Conservation (phyloP, 2,113 vertebrate species). For the Oxygymnocypris stewartii region DNA sequence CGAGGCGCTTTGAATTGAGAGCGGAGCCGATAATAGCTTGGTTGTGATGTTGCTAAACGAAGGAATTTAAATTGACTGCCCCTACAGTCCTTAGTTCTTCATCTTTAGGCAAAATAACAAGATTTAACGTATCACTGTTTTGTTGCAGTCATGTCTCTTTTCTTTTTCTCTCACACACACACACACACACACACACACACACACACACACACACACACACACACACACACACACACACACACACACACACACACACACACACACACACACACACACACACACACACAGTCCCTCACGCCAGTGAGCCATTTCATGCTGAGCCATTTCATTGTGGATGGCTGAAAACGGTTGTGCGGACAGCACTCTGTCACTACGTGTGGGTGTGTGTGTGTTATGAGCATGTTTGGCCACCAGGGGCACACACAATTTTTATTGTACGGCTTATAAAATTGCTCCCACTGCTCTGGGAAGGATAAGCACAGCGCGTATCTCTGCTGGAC, state of each 20-base stretch:
- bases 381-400: conserved; percentile 44
- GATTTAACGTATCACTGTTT: conserved; percentile 51
- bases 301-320: neutral
- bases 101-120: conserved; percentile 56
- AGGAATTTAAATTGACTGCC: conserved; percentile 57
- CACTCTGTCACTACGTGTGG: conserved; percentile 25
- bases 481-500: conserved; percentile 43
- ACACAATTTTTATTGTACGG: neutral
- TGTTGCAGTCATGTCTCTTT: neutral
- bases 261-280: too few relatives aligned
- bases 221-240: too few relatives aligned
- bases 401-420: conserved; percentile 43
- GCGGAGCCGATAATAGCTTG: neutral
- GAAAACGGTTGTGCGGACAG: conserved; percentile 35
- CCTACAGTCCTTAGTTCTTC: conserved; percentile 23
- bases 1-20: conserved; percentile 34
- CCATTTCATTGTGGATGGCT: conserved; percentile 38
- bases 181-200: neutral
- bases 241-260: too few relatives aligned
- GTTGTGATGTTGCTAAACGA: conserved; percentile 60
- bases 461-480: conserved; percentile 32
- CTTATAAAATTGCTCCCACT: conserved; percentile 27
- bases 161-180: neutral
- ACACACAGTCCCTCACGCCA: too few relatives aligned
- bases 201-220: too few relatives aligned